phyloP scores from a whole-genome alignment of 2,113 vertebrate species.

The Platysteira castanea region DNA sequence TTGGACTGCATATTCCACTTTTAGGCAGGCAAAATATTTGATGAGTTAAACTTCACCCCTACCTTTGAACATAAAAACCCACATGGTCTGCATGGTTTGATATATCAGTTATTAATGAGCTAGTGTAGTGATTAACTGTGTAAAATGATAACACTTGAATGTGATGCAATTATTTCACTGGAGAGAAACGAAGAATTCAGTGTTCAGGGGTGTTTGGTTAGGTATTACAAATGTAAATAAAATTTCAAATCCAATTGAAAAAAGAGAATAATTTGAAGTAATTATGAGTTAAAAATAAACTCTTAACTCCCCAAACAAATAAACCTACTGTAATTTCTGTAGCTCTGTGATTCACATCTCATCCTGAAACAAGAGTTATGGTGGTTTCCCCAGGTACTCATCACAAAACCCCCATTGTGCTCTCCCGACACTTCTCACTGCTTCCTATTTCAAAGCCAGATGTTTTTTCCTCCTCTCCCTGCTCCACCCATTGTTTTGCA shows the following conservation, averaged over 20 bases:
- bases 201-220: neutral
- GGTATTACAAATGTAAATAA: neutral
- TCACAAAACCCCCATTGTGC: neutral
- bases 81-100: neutral
- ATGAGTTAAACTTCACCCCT: neutral
- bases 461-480: neutral
- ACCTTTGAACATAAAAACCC: neutral
- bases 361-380: neutral
- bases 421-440: neutral
- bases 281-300: constrained; percentile 9
- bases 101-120: neutral
- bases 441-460: neutral
- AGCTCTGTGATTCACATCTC: neutral
- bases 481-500: rapidly evolving
- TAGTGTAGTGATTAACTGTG: neutral
- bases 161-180: neutral
- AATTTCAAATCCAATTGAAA: neutral
- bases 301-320: neutral
- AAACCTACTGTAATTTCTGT: neutral
- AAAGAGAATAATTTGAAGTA: neutral
- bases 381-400: neutral
- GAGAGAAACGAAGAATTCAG: neutral
- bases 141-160: neutral
- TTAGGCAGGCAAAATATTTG: neutral
- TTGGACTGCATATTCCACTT: neutral